Evolutionary conservation across 2,888 invertebrate genomes (phyloP), one percentile per base, ranked within the genome.

Genomic region (Amblyteles armatorius): DNA sequence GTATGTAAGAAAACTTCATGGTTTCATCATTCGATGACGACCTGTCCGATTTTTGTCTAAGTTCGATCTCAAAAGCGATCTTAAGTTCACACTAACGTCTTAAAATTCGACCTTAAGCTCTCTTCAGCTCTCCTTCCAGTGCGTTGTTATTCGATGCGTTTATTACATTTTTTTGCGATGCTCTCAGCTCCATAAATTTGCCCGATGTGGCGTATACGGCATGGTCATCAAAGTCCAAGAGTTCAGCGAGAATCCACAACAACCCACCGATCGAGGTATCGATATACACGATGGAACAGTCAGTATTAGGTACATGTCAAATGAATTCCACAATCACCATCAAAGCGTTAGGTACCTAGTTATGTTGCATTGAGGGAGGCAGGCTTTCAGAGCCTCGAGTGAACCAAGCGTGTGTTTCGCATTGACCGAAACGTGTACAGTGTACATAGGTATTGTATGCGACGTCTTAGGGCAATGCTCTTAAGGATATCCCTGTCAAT

Each of bases 391-490:
- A 5, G 3, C 63, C 29, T 63, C 16, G 33, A 33, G 33, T 33
- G 63, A 63, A 60, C 60, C 29, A 29, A 63, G 29, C 29, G n/a
- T 29, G 16, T 63, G 63, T 16, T 29, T 63, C 63, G 16, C 13
- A 7, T 63, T 29, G 16, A 5, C 7, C 7, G 63, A 63, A 26
- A 60, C 16, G 26, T 33, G 6, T 63, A 63, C 33, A n/a, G 33
- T 16, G 26, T 26, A 19, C 55, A 55, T 9, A 57, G 57, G 22
- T 13, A 63, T n/a, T 63, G n/a, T 63, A 7, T 6, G 1, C 63
- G 7, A 19, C 33, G 16, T 63, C 33, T 63, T 33, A 29, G 26
- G 57, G 57, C 22, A 26, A 33, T 63, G n/a, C 16, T 33, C 63
- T 29, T 16, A 33, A 63, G 33, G 4, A 63, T 33, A n/a, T 33